Evolutionary conservation across 2,888 invertebrate species (phyloP).

Genomic region (Lomographa bimaculata): DNA sequence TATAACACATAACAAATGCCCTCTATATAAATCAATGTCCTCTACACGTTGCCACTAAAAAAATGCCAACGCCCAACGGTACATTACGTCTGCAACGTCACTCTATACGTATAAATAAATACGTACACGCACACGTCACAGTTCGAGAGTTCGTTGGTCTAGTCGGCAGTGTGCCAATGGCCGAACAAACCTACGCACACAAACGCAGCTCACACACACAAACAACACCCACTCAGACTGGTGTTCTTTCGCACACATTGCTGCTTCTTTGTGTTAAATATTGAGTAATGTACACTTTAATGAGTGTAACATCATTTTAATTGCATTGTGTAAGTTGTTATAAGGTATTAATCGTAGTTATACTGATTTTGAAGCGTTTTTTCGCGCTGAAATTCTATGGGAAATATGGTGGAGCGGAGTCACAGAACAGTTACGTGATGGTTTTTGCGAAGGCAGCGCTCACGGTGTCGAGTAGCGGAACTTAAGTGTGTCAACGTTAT

Average conservation of each 20-base stretch:
- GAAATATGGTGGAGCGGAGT: conserved; percentile 46
- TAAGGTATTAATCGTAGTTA: too few species aligned
- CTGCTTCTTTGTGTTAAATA: conserved; percentile 37
- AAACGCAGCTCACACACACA: conserved; percentile 28
- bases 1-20: too few species aligned
- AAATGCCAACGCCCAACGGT: too few species aligned
- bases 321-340: too few species aligned
- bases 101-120: conserved; percentile 41
- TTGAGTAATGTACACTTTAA: conserved; percentile 48
- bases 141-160: conserved; percentile 76
- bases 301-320: conserved; percentile 36
- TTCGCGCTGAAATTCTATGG: conserved; percentile 35
- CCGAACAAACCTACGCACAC: conserved; percentile 45
- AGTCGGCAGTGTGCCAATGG: conserved; percentile 81
- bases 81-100: conserved; percentile 58
- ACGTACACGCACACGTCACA: conserved; percentile 59
- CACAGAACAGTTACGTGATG: conserved; percentile 54
- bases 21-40: too few species aligned
- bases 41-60: too few species aligned
- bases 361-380: conserved; percentile 18
- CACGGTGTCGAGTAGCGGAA: conserved; percentile 47
- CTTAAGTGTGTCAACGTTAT: conserved; percentile 31
- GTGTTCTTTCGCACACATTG: conserved; percentile 37
- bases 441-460: conserved; percentile 36
- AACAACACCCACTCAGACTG: conserved; percentile 1